phyloP scores from a whole-genome alignment of 2,888 invertebrate species.

The Mesorhabditis spiculigera region DNA sequence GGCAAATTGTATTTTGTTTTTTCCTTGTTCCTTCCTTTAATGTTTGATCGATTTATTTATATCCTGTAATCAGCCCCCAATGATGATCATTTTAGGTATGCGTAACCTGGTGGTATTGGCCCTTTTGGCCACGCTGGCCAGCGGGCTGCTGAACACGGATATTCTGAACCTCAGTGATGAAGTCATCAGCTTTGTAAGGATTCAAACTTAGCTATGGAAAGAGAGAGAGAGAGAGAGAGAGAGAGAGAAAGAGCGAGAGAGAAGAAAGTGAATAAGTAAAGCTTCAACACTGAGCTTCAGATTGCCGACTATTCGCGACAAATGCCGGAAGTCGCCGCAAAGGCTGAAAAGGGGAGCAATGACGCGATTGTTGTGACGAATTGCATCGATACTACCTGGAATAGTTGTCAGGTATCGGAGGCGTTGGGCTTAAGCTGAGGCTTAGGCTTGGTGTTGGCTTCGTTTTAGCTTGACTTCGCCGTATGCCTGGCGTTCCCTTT shows the following conservation, averaged over 20 bases:
- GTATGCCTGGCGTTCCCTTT: too few species aligned
- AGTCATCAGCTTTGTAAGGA: conserved; percentile 4
- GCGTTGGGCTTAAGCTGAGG: too few species aligned
- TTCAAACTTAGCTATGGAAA: background rate
- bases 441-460: too few species aligned
- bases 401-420: background rate
- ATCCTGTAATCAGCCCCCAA: too few species aligned
- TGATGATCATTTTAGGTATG: background rate
- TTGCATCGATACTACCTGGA: background rate
- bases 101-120: background rate
- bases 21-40: too few species aligned
- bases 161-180: background rate
- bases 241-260: too few species aligned
- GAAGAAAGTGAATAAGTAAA: too few species aligned
- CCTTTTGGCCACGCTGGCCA: background rate
- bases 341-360: background rate
- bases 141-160: background rate
- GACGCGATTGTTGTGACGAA: background rate
- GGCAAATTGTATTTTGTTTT: too few species aligned
- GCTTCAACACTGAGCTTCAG: background rate
- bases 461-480: too few species aligned
- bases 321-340: background rate
- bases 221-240: too few species aligned
- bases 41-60: too few species aligned
- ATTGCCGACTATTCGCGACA: background rate